phyloP scores from a whole-genome alignment of 2,113 vertebrate species.

The Himantopus leucocephalus region DNA sequence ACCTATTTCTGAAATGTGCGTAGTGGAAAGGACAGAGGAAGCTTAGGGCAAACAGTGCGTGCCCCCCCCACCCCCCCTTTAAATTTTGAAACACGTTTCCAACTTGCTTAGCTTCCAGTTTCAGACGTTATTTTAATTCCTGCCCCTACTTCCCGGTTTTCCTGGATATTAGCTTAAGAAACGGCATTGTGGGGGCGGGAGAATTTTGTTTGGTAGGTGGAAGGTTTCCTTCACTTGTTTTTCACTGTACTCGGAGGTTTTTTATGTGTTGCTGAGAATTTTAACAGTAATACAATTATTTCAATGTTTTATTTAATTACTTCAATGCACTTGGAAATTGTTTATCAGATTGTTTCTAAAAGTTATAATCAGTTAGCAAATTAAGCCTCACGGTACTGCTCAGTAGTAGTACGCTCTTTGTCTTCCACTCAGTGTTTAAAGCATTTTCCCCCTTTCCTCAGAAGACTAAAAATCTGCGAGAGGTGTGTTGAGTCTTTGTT shows the following conservation, averaged over 20 bases:
- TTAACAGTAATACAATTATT: not conserved
- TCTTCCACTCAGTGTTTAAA: not conserved
- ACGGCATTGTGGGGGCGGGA: not conserved
- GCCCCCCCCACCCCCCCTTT: not conserved
- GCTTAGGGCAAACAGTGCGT: not conserved
- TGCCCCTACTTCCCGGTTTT: fast-evolving
- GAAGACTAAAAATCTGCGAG: not conserved
- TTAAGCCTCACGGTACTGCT: not conserved
- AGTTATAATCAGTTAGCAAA: not conserved
- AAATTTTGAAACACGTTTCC: not conserved
- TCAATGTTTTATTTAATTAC: not conserved
- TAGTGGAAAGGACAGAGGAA: not conserved
- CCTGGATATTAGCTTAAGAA: not conserved
- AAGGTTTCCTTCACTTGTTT: not conserved
- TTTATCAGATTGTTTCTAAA: not conserved
- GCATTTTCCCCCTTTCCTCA: not conserved
- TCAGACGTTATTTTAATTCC: not conserved
- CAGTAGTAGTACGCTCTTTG: not conserved
- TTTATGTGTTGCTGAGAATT: not conserved
- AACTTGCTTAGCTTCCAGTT: not conserved
- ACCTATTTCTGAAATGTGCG: not conserved
- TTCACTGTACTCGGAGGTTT: not conserved
- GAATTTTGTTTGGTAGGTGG: not conserved
- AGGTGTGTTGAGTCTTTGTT: not conserved
- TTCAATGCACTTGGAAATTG: not conserved